Percentiles rank a stretch among this genome's conserved stretches.
Evolutionary conservation across 2,113 vertebrate genomes (phyloP).

Genomic region (Lipophrys pholis): DNA sequence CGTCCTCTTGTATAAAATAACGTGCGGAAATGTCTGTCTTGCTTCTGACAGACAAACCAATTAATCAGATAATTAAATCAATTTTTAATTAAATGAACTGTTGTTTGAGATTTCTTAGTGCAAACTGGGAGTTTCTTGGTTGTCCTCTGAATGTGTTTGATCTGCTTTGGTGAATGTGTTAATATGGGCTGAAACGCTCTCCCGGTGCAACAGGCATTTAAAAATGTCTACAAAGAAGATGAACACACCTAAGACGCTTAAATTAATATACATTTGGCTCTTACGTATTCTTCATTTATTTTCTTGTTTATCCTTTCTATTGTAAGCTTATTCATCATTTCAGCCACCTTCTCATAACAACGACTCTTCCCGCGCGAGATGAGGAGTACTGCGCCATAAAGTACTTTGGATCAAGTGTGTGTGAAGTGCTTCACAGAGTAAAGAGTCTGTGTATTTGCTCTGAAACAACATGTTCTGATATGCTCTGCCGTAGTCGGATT

Average conservation of each 20-base stretch:
- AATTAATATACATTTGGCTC: not conserved
- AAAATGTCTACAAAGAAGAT: too few relatives aligned
- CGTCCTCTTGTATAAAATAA: not conserved
- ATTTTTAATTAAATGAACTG: not conserved
- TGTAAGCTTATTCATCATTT: not conserved
- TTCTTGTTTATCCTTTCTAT: not conserved
- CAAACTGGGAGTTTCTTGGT: not conserved
- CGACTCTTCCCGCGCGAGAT: not conserved
- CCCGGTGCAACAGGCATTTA: too few relatives aligned
- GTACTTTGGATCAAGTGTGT: not conserved
- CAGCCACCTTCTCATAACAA: not conserved
- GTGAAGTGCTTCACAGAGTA: not conserved
- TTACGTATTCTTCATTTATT: not conserved
- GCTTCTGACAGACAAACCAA: not conserved
- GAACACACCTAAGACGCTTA: not conserved
- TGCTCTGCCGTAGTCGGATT: not conserved
- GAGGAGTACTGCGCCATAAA: not conserved
- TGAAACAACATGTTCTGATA: conserved; percentile 6
- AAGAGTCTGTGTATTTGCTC: not conserved
- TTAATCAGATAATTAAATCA: not conserved
- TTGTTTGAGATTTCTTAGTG: not conserved
- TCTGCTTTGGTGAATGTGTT: too few relatives aligned
- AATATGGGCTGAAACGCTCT: too few relatives aligned
- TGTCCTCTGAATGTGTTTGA: too few relatives aligned
- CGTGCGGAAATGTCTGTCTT: not conserved